Conservation (phyloP, 2,797 vertebrate genomes). For the Enteromius treurensis region DNA sequence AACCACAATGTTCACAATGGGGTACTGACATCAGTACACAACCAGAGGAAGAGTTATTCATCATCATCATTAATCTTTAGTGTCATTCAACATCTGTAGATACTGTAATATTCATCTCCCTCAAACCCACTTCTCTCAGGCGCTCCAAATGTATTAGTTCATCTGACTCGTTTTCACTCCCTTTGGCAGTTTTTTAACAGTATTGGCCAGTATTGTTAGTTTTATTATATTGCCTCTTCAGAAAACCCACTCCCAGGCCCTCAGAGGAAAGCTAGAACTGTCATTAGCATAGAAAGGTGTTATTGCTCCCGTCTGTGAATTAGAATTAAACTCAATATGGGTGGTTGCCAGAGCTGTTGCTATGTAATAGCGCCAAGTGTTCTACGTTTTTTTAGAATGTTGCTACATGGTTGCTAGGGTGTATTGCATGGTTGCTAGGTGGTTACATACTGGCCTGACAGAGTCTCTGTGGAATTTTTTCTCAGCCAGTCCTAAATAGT, state of each 20-base stretch:
- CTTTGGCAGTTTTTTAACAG: constrained; percentile 39
- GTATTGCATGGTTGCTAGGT: constrained; percentile 7
- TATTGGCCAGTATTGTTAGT: constrained; percentile 30
- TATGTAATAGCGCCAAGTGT: background rate
- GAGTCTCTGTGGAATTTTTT: background rate
- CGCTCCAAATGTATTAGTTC: background rate
- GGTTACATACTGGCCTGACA: background rate
- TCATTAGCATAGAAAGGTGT: constrained; percentile 12
- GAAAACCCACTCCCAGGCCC: background rate
- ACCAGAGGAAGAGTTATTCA: constrained; percentile 66
- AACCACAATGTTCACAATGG: constrained; percentile 74
- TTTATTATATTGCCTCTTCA: background rate
- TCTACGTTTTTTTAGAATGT: background rate
- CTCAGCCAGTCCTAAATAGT: background rate
- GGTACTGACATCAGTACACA: constrained; percentile 71
- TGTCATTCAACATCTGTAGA: constrained; percentile 72
- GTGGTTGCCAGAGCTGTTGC: background rate
- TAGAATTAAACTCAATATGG: background rate
- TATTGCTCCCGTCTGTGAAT: constrained; percentile 35
- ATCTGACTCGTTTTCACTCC: background rate
- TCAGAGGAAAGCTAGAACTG: constrained; percentile 9
- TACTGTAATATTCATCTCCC: background rate
- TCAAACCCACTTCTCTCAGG: background rate
- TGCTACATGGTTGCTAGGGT: constrained; percentile 29
- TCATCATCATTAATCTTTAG: constrained; percentile 63